Evolutionary conservation across 2,797 vertebrate genomes (phyloP).

Genomic region (Periparus ater): DNA sequence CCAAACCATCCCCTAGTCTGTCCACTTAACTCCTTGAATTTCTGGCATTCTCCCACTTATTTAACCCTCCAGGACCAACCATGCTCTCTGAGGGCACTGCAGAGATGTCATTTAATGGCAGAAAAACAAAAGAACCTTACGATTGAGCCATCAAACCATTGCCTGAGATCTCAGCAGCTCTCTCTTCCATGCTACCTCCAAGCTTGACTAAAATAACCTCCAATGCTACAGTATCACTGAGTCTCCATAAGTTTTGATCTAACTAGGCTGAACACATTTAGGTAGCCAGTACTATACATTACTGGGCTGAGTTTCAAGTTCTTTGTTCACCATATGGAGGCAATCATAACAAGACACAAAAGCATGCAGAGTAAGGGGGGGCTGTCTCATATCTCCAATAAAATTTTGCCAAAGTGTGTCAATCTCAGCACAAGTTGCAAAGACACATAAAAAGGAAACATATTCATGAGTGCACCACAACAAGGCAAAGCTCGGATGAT

Average conservation of each 20-base stretch:
- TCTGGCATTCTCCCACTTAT: neutral
- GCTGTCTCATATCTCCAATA: constrained; percentile 68
- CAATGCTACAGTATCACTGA: constrained; percentile 42
- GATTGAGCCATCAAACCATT: constrained; percentile 11
- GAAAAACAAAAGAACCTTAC: neutral
- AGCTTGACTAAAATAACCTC: constrained; percentile 61
- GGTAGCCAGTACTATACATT: constrained; percentile 72
- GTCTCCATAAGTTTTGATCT: constrained; percentile 66
- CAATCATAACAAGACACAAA: constrained; percentile 67
- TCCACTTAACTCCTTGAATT: neutral
- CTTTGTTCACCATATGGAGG: constrained; percentile 71
- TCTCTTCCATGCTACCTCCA: constrained; percentile 8
- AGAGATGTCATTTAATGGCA: neutral
- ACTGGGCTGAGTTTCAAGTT: constrained; percentile 72
- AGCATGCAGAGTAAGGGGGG: constrained; percentile 61
- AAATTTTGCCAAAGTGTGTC: constrained; percentile 69
- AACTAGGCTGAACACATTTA: constrained; percentile 69
- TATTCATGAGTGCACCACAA: constrained; percentile 71
- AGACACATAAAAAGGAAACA: constrained; percentile 67
- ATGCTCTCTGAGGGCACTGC: neutral
- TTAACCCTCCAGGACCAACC: neutral
- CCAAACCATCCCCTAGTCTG: neutral
- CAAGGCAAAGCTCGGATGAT: constrained; percentile 68
- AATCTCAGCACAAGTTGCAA: constrained; percentile 69
- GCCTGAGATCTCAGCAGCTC: constrained; percentile 19